Percentiles rank a stretch among this genome's conserved stretches.
Evolutionary conservation across 2,797 vertebrate genomes (phyloP).

Genomic region (Podargus strigoides): DNA sequence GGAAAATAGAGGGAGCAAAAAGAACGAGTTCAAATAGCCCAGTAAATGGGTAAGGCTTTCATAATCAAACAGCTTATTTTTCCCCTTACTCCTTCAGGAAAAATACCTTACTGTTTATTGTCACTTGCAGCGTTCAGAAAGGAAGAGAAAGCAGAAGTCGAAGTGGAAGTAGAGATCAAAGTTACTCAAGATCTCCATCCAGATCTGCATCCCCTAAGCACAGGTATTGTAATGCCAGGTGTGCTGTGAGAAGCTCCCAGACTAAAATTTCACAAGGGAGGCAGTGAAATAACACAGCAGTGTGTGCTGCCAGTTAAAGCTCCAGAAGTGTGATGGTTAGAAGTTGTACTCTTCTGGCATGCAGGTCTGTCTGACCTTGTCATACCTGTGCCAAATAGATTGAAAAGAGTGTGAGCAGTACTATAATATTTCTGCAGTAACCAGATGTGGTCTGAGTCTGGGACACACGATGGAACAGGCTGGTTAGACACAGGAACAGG

Average conservation of each 20-base stretch:
- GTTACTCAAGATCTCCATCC: conserved; percentile 75
- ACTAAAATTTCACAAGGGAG: not conserved
- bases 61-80: accelerated
- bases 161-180: conserved; percentile 74
- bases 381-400: not conserved
- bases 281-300: not conserved
- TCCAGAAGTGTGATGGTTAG: accelerated
- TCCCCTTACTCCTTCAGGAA: accelerated
- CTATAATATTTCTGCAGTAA: no score
- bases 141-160: conserved; percentile 73
- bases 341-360: not conserved
- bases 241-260: not conserved
- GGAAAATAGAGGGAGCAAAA: conserved; percentile 73
- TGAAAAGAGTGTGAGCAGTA: no score
- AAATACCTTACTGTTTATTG: not conserved
- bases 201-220: conserved; percentile 75
- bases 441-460: no score
- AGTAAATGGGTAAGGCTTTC: conserved; percentile 73
- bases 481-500: no score
- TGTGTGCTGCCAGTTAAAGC: accelerated
- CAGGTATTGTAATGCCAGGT: conserved; percentile 11
- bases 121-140: conserved; percentile 68
- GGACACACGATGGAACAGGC: no score
- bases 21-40: conserved; percentile 69
- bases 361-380: not conserved